A percentile compares a stretch with the other conserved stretches of the same genome.
Conservation (phyloP, 2,888 invertebrate species). For the Fragum whitleyi region DNA sequence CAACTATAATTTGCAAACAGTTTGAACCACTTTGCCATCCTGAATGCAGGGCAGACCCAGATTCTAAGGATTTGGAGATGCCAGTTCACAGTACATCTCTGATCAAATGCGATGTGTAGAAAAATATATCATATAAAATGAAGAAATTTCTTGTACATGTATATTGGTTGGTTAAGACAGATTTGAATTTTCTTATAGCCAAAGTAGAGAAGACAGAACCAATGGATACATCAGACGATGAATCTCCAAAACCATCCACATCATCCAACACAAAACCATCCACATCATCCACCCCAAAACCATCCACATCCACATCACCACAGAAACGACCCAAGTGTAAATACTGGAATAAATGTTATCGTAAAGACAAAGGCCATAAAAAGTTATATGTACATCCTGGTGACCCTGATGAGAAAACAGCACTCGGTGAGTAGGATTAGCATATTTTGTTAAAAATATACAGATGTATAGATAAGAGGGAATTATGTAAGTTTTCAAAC, state of each 20-base stretch:
- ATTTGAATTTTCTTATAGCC: slow-evolving; percentile 21
- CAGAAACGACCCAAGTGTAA: slow-evolving; percentile 85
- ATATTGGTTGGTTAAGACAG: no score
- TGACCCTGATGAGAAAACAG: slow-evolving; percentile 86
- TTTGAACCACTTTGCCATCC: no score
- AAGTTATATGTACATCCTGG: slow-evolving; percentile 88
- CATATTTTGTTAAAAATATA: no score
- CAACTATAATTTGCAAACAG: no score
- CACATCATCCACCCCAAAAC: slow-evolving; percentile 1
- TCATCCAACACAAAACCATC: background rate
- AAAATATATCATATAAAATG: no score
- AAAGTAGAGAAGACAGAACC: slow-evolving; percentile 39
- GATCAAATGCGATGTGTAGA: no score
- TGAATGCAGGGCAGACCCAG: no score
- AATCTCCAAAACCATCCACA: slow-evolving; percentile 3
- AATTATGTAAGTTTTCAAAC: no score
- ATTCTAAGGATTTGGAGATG: no score
- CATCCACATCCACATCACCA: slow-evolving; percentile 8
- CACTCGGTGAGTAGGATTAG: slow-evolving; percentile 13
- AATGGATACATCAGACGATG: slow-evolving; percentile 29
- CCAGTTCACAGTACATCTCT: no score
- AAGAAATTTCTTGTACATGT: no score
- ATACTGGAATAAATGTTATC: slow-evolving; percentile 89
- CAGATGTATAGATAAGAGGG: no score
- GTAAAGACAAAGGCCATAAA: slow-evolving; percentile 88